phyloP scores from a whole-genome alignment of 1,140 invertebrate genomes.

The Ips nitidus region DNA sequence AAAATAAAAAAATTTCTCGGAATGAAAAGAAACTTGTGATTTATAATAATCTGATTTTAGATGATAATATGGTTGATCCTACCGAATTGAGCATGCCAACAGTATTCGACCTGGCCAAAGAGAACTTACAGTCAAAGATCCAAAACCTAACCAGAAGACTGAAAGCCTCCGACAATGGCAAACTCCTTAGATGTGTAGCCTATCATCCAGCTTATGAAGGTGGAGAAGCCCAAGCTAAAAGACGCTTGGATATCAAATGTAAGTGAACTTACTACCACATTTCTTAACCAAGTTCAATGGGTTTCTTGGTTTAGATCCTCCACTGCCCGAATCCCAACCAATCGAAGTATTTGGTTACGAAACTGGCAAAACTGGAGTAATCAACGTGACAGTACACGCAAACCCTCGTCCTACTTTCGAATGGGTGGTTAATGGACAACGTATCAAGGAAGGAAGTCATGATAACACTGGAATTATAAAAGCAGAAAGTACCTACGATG shows the following conservation, averaged over 20 bases:
- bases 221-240: slow-evolving; percentile 52
- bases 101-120: slow-evolving; percentile 53
- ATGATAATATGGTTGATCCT: slow-evolving; percentile 59
- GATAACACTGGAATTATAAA: slow-evolving; percentile 55
- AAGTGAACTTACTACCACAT: slow-evolving; percentile 48
- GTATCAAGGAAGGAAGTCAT: slow-evolving; percentile 58
- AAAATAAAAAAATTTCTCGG: too few relatives aligned
- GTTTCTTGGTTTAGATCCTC: slow-evolving; percentile 57
- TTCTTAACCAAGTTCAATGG: background rate
- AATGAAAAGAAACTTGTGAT: too few relatives aligned
- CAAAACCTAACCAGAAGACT: slow-evolving; percentile 66
- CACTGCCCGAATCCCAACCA: slow-evolving; percentile 56
- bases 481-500: slow-evolving; percentile 46
- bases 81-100: slow-evolving; percentile 58
- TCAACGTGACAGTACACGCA: slow-evolving; percentile 68
- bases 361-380: slow-evolving; percentile 64
- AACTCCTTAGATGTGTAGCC: slow-evolving; percentile 64
- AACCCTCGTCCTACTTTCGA: slow-evolving; percentile 66
- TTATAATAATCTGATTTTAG: slow-evolving; percentile 45
- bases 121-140: slow-evolving; percentile 58
- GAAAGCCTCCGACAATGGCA: slow-evolving; percentile 65
- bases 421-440: slow-evolving; percentile 64
- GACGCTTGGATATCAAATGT: slow-evolving; percentile 65
- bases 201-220: slow-evolving; percentile 62
- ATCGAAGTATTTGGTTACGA: slow-evolving; percentile 70